Evolutionary conservation across 2,888 invertebrate species (phyloP).

Genomic region (Polydrusus cervinus): DNA sequence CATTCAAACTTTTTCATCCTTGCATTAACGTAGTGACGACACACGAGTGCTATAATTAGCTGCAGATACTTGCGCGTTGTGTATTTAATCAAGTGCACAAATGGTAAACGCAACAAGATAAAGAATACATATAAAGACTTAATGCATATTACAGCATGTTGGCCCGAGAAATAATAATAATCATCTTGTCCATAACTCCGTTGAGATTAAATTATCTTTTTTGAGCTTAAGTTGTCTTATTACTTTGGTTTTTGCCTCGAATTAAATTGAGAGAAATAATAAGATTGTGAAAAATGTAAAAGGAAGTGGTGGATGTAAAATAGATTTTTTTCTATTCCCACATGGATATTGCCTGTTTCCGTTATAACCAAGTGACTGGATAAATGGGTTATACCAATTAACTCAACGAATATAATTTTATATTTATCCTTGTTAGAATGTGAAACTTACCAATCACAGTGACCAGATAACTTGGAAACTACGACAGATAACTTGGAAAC

Average conservation of each 20-base stretch:
- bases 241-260: conserved; percentile 8
- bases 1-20: conserved; percentile 1
- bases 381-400: too few species aligned
- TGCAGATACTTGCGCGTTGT: conserved; percentile 9
- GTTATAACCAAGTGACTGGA: too few species aligned
- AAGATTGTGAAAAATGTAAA: conserved; percentile 1
- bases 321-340: too few species aligned
- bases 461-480: too few species aligned
- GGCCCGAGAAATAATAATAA: conserved; percentile 20
- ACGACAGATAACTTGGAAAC: too few species aligned
- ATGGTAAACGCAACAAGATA: conserved; percentile 26
- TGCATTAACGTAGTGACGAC: conserved; percentile 12
- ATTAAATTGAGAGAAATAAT: conserved; percentile 15
- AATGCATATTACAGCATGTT: conserved; percentile 15
- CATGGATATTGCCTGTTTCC: too few species aligned
- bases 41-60: conserved; percentile 29
- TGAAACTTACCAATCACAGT: too few species aligned
- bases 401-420: too few species aligned
- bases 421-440: too few species aligned
- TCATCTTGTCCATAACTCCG: conserved; percentile 23
- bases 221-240: conserved; percentile 6
- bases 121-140: conserved; percentile 16
- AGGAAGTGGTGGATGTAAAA: too few species aligned
- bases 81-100: conserved; percentile 28
- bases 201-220: not conserved